Base-by-base conservation (phyloP, 1,140 invertebrate genomes). In the Lutraria rhynchaena region DNA sequence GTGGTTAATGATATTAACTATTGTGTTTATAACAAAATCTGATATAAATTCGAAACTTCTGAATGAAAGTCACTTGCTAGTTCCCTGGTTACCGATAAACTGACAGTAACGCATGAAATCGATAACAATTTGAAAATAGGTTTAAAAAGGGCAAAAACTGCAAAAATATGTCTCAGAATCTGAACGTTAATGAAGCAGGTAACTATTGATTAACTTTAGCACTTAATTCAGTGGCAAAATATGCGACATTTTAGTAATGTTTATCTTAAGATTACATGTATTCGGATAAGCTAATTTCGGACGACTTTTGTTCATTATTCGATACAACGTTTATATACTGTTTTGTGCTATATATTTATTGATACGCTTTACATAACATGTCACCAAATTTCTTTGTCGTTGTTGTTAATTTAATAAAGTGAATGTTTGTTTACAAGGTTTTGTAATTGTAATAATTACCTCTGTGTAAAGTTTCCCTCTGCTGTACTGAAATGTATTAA, bases 111-210 rank as follows among this genome's bases (percentile, higher is more conserved):
- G 19, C 29, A 61, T 29, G 37, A 60, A 41, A 44, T 29, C 5
- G 31, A 19, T n/a, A 58, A 57, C 2, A 41, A 41, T 19, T 13
- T 37, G 22, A 13, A 0, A 31, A 55, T 24, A 58, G 33, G 29
- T 15, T 1, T 58, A n/a, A 44, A 58, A 37, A 11, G 37, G 61
- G 11, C 15, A 61, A 49, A n/a, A 2, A 4, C 35, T 29, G 24
- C 1, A 11, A 7, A 13, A 75, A 61, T 33, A 75, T 75, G 73
- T 22, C 73, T 11, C 19, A 29, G 63, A 75, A 75, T 61, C 53
- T 33, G 53, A 74, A 74, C 27, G 53, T 13, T 9, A 74, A 74
- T 37, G 73, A 75, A 75, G 73, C 73, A 61, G 73, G 73, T 75
- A 44, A 75, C 13, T 57, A 3, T 55, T 53, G 5, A 13, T 22